Percentiles rank a stretch among this genome's conserved stretches.
phyloP scores from a whole-genome alignment of 2,888 invertebrate species.

The Campoletis raptor region DNA sequence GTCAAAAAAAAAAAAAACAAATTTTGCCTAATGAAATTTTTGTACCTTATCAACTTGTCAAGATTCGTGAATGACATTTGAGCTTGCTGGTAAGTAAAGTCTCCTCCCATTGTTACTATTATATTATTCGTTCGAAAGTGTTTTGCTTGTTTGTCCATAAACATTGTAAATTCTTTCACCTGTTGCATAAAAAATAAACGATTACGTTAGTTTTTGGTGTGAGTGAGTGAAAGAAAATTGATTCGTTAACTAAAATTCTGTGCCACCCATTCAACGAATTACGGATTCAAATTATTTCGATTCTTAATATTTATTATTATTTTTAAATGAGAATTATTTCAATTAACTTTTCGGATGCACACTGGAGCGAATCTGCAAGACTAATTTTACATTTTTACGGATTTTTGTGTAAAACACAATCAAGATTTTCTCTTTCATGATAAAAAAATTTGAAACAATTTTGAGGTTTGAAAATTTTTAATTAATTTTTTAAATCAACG shows the following conservation, averaged over 20 bases:
- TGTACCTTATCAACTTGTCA: constrained; percentile 92
- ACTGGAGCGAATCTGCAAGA: too few species aligned
- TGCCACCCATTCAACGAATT: constrained; percentile 52
- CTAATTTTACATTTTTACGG: too few species aligned
- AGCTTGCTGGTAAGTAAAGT: constrained; percentile 95
- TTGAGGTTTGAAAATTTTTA: too few species aligned
- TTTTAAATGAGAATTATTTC: not conserved
- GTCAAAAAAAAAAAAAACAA: not conserved
- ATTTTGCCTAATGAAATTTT: not conserved
- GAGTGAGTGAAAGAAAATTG: not conserved
- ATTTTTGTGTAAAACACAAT: too few species aligned
- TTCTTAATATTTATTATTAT: not conserved
- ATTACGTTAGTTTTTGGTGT: constrained; percentile 16
- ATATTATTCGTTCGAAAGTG: constrained; percentile 90
- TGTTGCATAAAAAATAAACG: constrained; percentile 70
- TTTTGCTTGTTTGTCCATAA: constrained; percentile 86
- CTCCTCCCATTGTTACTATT: constrained; percentile 95
- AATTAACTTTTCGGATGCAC: too few species aligned
- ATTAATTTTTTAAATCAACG: too few species aligned
- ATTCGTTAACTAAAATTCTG: not conserved
- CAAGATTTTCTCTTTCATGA: too few species aligned
- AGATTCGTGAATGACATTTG: constrained; percentile 92
- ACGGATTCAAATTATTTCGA: constrained; percentile 56
- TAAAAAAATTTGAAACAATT: too few species aligned
- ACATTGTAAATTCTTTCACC: constrained; percentile 86